phyloP scores from a whole-genome alignment of 2,797 vertebrate species.

The Tokudaia muenninki region DNA sequence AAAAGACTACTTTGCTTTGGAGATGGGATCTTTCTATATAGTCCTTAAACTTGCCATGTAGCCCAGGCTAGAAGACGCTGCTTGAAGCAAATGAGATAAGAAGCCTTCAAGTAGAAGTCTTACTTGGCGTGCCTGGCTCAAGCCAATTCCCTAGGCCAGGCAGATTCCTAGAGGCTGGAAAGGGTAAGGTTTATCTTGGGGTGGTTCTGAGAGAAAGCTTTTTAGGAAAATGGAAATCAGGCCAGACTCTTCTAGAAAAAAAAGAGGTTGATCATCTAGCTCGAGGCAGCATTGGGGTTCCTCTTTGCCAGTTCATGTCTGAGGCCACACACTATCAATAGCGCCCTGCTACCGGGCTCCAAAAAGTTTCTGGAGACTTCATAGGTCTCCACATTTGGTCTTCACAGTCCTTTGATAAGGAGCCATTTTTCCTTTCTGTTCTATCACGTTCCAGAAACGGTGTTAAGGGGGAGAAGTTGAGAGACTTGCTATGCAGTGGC shows the following conservation, averaged over 20 bases:
- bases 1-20: neutral
- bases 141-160: neutral
- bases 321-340: neutral
- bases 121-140: neutral
- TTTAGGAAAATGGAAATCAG: constrained; percentile 19
- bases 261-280: neutral
- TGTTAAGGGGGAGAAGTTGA: constrained; percentile 1
- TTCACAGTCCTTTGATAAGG: neutral
- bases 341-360: neutral
- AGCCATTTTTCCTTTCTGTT: neutral
- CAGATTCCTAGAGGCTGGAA: neutral
- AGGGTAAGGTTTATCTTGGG: neutral
- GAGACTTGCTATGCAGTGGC: neutral
- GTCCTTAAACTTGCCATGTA: neutral
- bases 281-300: neutral
- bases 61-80: neutral
- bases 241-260: neutral
- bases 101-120: neutral
- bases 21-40: neutral
- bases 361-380: neutral
- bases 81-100: constrained; percentile 10
- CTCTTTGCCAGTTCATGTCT: neutral
- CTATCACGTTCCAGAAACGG: neutral
- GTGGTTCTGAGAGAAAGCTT: neutral
- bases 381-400: neutral